Conservation (phyloP, 2,888 invertebrate genomes). For the Stomorhina lunata region DNA sequence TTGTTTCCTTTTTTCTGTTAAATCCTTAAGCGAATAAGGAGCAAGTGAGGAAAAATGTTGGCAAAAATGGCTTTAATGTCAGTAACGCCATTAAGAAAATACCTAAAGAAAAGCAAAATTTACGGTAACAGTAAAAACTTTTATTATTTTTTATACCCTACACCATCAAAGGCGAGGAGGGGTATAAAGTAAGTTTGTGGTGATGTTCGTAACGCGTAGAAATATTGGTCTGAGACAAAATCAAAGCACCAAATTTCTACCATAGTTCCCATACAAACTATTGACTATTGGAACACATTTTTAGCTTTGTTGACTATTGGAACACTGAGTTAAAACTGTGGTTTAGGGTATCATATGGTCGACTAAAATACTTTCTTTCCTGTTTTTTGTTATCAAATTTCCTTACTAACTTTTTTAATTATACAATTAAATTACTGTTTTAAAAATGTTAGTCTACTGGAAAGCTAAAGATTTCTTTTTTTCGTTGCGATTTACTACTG, state of each 20-base stretch:
- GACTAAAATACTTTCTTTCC: too few relatives aligned
- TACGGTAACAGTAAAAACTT: neutral
- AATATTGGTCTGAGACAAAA: too few relatives aligned
- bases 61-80: neutral
- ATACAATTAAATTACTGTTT: neutral
- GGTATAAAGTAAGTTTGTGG: too few relatives aligned
- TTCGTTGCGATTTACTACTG: neutral
- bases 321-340: too few relatives aligned
- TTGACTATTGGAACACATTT: too few relatives aligned
- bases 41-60: neutral
- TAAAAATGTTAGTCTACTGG: neutral
- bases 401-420: slow-evolving; percentile 1
- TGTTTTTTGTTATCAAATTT: neutral
- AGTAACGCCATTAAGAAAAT: neutral
- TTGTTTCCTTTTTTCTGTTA: neutral
- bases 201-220: too few relatives aligned
- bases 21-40: neutral
- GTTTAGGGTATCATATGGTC: too few relatives aligned
- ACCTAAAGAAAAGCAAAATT: neutral
- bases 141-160: too few relatives aligned
- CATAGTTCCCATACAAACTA: too few relatives aligned
- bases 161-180: too few relatives aligned
- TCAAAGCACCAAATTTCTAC: too few relatives aligned
- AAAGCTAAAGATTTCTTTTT: neutral
- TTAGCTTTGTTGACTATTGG: too few relatives aligned